Evolutionary conservation across 2,888 invertebrate species (phyloP), one percentile per base, ranked within the genome.

Genomic region (Lochmaea crataegi): DNA sequence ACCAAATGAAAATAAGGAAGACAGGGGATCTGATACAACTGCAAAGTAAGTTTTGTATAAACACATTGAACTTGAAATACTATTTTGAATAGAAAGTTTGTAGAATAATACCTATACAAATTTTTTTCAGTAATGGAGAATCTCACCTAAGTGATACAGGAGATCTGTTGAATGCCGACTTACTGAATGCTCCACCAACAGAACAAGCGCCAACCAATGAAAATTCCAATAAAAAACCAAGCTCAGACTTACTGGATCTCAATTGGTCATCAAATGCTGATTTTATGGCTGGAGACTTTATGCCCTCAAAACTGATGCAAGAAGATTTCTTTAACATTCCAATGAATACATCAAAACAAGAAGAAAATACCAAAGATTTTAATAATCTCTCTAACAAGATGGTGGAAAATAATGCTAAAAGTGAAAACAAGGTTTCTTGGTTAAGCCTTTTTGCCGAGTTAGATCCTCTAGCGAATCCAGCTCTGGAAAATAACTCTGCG

Each of bases 381-480:
- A 72, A 82, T 76, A 68, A 68, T 41, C 9, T 22, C 51, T 48
- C 48, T 10, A 38, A 64, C 60, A 72, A 78, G 70, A 18, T 18
- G 2, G 60, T 70, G 63, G 68, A 67, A 51, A 68, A 76, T 51
- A 72, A 72, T 14, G 79, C 77, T 60, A 71, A 53, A 16, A 77
- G 75, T 65, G 80, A 79, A 74, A 87, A 83, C 84, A 87, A 74
- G 80, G 83, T 87, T 76, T 85, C 86, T 14, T 98, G 97, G 97
- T 92, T 96, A 84, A 95, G 95, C 86, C 88, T 97, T 68, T 97
- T 98, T 88, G 95, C 97, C 53, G 97, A 97, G 86, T 87, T 98
- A 72, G 97, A 98, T 88, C 97, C 97, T 0, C 88, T 97, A 48
- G 92, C 96, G 12, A 96, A 96, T 88, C 95, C 96, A 56, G 94